These are phyloP conservation scores for Lipophrys pholis DNA, from an alignment of 2,113 vertebrate species.

Conservation along the genomic window DNA sequence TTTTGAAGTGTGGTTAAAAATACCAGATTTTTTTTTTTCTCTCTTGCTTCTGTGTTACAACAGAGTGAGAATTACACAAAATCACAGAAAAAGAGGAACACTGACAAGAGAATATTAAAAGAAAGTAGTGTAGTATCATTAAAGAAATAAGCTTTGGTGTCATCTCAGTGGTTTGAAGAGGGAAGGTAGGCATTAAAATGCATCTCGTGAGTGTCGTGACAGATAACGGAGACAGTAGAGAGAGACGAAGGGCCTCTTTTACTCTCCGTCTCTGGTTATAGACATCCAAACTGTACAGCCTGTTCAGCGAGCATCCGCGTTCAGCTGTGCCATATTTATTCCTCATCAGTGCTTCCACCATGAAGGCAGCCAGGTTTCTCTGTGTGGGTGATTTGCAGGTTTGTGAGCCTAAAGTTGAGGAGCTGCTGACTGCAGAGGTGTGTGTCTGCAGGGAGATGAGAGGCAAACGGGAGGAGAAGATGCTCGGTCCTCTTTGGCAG, in stretches of 20 bases:
- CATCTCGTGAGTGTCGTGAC: too few species aligned
- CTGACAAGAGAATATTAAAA: too few species aligned
- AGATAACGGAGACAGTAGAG: too few species aligned
- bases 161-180: too few species aligned
- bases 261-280: constrained; percentile 5
- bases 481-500: constrained; percentile 21
- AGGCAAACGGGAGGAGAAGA: constrained; percentile 19
- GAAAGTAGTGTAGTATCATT: too few species aligned
- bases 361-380: constrained; percentile 38
- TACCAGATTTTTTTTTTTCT: too few species aligned
- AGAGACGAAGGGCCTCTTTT: background rate
- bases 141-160: too few species aligned
- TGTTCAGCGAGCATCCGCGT: constrained; percentile 19
- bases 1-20: too few species aligned
- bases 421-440: constrained; percentile 37
- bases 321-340: constrained; percentile 8
- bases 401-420: constrained; percentile 35
- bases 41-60: too few species aligned
- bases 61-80: too few species aligned
- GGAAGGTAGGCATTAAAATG: too few species aligned
- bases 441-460: constrained; percentile 50
- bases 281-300: constrained; percentile 13
- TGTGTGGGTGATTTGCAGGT: constrained; percentile 55
- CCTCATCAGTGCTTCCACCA: constrained; percentile 2
- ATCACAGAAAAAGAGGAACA: too few species aligned